Percentiles rank a stretch among this genome's conserved stretches.
Conservation (phyloP, 2,797 vertebrate species). For the Hapalemur alaotrensis region DNA sequence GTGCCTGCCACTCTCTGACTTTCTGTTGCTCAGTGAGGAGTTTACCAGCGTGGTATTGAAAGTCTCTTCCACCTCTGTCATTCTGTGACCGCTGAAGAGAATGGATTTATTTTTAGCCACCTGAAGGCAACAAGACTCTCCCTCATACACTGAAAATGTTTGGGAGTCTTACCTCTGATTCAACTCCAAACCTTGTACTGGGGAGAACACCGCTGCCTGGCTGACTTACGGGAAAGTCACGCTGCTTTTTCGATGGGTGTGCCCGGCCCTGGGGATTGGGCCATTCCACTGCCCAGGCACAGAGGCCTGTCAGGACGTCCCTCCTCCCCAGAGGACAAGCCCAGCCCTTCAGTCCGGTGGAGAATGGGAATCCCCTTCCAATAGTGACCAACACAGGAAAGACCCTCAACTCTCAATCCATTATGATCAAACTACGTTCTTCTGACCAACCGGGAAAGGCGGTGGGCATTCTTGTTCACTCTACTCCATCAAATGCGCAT, state of each 20-base stretch:
- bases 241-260: neutral
- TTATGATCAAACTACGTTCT: neutral
- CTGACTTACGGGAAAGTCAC: neutral
- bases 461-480: neutral
- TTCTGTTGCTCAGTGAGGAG: neutral
- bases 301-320: neutral
- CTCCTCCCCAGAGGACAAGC: neutral
- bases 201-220: neutral
- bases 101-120: constrained; percentile 8
- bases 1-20: neutral
- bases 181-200: neutral
- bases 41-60: neutral
- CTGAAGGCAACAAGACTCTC: neutral
- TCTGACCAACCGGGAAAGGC: neutral
- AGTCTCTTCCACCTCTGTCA: neutral
- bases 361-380: neutral
- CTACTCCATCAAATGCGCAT: neutral
- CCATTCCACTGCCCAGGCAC: neutral
- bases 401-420: neutral
- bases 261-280: neutral
- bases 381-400: neutral
- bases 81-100: neutral
- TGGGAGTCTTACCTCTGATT: neutral
- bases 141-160: neutral
- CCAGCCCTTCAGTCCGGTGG: neutral